Conservation (phyloP, 2,888 invertebrate genomes). For the Sinohyriopsis cumingii region DNA sequence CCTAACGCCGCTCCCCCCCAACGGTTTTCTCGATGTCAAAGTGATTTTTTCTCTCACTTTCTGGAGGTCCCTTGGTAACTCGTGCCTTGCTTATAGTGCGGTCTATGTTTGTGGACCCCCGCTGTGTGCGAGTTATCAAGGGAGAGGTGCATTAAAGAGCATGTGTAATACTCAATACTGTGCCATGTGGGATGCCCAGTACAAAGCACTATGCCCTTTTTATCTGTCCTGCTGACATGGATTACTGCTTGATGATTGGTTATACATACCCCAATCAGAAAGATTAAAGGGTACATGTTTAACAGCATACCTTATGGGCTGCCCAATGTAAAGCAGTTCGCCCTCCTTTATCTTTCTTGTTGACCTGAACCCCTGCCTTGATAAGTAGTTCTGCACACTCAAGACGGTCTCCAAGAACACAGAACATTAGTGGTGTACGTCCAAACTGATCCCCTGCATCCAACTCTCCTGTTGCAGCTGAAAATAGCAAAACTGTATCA, state of each 20-base stretch:
- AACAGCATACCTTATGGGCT: conserved; percentile 65
- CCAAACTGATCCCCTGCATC: conserved; percentile 71
- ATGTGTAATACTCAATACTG: conserved; percentile 41
- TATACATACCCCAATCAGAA: too few species aligned
- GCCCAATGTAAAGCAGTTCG: conserved; percentile 72
- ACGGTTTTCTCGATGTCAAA: too few species aligned
- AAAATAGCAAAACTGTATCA: neutral
- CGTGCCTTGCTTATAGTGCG: too few species aligned
- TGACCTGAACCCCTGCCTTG: conserved; percentile 67
- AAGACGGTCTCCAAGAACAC: conserved; percentile 68
- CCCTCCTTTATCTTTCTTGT: conserved; percentile 69
- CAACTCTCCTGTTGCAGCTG: conserved; percentile 45
- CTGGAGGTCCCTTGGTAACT: too few species aligned
- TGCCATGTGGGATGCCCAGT: conserved; percentile 72
- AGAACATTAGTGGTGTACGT: conserved; percentile 71
- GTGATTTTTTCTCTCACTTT: too few species aligned
- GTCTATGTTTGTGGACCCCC: too few species aligned
- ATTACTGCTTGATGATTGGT: conserved; percentile 1
- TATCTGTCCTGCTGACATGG: too few species aligned
- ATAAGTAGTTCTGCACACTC: conserved; percentile 71
- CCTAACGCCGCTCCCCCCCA: too few species aligned
- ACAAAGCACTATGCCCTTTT: conserved; percentile 38
- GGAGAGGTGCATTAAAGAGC: too few species aligned
- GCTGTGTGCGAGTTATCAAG: too few species aligned
- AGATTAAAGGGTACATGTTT: too few species aligned